A percentile compares a stretch with the other conserved stretches of the same genome.
These are phyloP conservation scores for Diaphora mendica DNA, from an alignment of 2,888 invertebrate genomes.

Conservation along the genomic window DNA sequence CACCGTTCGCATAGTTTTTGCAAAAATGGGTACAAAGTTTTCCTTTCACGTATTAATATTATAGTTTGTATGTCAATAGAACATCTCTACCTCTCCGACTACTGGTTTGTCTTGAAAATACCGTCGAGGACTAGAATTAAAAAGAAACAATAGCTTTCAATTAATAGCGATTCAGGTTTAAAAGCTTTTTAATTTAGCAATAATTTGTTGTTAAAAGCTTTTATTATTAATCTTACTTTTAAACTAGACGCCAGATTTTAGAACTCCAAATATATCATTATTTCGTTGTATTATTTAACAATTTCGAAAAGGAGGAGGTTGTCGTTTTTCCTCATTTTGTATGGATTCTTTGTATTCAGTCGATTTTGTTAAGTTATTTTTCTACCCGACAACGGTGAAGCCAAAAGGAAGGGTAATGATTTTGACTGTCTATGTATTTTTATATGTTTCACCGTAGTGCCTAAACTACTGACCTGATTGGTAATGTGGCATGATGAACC, in stretches of 20 bases:
- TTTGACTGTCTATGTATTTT: too few relatives aligned
- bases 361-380: too few relatives aligned
- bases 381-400: too few relatives aligned
- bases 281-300: not conserved
- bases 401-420: too few relatives aligned
- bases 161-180: conserved; percentile 1
- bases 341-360: too few relatives aligned
- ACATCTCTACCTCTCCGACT: not conserved
- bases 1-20: too few relatives aligned
- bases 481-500: too few relatives aligned
- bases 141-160: conserved; percentile 9
- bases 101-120: not conserved
- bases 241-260: not conserved
- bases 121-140: not conserved
- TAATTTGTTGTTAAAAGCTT: not conserved
- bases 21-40: too few relatives aligned
- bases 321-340: not conserved
- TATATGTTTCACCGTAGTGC: too few relatives aligned
- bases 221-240: conserved; percentile 1
- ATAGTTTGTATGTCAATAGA: not conserved
- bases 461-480: too few relatives aligned
- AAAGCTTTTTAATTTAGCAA: conserved; percentile 7
- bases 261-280: too few relatives aligned
- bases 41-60: too few relatives aligned
- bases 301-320: not conserved